These are phyloP conservation scores for Corythornis vintsioides DNA, from an alignment of 2,113 vertebrate genomes.

Conservation along the genomic window DNA sequence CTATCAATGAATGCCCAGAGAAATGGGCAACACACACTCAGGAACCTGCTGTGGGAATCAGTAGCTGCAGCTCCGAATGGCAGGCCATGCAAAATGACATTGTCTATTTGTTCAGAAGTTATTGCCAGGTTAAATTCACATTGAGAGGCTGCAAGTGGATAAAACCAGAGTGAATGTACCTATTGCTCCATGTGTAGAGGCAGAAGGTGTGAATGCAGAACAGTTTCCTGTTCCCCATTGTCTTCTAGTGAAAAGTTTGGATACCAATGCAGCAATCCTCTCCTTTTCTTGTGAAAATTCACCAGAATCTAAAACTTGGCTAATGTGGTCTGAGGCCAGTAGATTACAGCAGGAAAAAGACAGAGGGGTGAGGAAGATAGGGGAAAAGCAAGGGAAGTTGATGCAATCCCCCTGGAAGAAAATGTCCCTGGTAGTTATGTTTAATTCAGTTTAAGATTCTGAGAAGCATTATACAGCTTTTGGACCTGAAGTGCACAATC, in stretches of 20 bases:
- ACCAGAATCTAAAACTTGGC: neutral
- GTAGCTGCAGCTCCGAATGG: neutral
- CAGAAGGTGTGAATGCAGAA: neutral
- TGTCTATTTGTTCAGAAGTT: neutral
- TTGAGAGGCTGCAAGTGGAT: neutral
- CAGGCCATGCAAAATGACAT: neutral
- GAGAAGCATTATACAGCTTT: neutral
- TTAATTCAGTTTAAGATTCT: conserved; percentile 37
- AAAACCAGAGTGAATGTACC: neutral
- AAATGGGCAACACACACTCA: neutral
- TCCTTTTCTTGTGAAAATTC: neutral
- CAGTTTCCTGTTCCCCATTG: neutral
- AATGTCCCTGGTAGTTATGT: conserved; percentile 4
- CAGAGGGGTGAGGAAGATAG: neutral
- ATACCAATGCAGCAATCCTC: neutral
- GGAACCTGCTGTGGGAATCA: neutral
- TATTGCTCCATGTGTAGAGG: rapidly evolving
- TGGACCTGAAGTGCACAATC: conserved; percentile 4
- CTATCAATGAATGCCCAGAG: neutral
- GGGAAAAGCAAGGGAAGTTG: neutral
- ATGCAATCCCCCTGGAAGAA: neutral
- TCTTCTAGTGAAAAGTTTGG: neutral
- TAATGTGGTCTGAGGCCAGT: neutral
- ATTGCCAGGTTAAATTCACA: neutral
- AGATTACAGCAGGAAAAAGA: neutral